These are phyloP conservation scores for Drosophila kikkawai DNA, from an alignment of 1,140 invertebrate species.

Conservation along the genomic window DNA sequence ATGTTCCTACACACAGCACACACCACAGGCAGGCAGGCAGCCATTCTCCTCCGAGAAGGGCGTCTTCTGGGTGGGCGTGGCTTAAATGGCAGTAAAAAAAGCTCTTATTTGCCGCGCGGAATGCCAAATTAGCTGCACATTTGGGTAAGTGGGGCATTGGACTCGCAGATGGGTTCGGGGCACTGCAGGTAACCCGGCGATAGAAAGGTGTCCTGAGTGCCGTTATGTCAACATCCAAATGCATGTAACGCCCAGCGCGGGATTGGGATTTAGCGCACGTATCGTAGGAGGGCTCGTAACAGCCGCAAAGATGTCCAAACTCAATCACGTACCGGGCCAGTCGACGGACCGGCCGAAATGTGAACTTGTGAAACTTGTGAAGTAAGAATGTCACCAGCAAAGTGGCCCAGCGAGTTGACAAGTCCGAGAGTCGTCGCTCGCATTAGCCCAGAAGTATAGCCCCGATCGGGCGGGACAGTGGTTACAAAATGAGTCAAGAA, in stretches of 20 bases:
- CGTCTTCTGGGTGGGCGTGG: slow-evolving; percentile 21
- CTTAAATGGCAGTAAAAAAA: slow-evolving; percentile 15
- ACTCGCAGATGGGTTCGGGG: slow-evolving; percentile 9
- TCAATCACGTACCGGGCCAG: slow-evolving; percentile 40
- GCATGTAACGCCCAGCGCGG: slow-evolving; percentile 14
- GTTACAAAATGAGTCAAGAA: not conserved
- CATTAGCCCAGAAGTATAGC: slow-evolving; percentile 17
- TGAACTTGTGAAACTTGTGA: slow-evolving; percentile 60
- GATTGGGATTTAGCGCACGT: slow-evolving; percentile 50
- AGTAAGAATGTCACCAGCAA: slow-evolving; percentile 50
- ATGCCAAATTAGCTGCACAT: slow-evolving; percentile 44
- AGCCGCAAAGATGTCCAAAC: slow-evolving; percentile 46
- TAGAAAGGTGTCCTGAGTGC: slow-evolving; percentile 58
- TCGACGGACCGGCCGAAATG: not conserved
- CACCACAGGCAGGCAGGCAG: not conserved
- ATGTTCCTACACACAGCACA: slow-evolving; percentile 39
- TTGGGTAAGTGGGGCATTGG: slow-evolving; percentile 52
- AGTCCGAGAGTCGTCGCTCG: slow-evolving; percentile 1
- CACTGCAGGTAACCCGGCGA: slow-evolving; percentile 3
- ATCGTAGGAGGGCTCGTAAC: slow-evolving; percentile 34
- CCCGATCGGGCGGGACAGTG: slow-evolving; percentile 3
- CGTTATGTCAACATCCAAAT: slow-evolving; percentile 64
- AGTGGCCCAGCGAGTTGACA: slow-evolving; percentile 10
- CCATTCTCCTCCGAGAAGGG: not conserved
- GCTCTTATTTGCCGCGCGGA: slow-evolving; percentile 18